phyloP scores from a whole-genome alignment of 2,888 invertebrate species.

The Kryphioiulus occultus region DNA sequence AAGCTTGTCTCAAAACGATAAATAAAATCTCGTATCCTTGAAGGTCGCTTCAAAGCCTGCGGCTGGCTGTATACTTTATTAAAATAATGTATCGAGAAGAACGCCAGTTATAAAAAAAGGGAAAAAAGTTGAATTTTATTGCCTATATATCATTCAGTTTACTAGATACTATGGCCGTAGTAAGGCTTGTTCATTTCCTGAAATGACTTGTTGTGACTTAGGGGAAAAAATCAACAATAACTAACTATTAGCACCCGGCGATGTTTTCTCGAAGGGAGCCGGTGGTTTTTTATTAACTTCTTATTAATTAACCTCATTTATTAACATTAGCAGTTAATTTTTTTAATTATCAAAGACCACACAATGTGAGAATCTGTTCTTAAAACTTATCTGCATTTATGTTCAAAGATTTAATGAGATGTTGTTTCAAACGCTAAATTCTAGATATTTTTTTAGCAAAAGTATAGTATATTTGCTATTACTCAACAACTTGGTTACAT shows the following conservation, averaged over 20 bases:
- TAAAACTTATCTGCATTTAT: too few species aligned
- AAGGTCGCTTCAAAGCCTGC: neutral
- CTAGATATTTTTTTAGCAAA: too few species aligned
- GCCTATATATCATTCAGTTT: neutral
- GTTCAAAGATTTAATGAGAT: too few species aligned
- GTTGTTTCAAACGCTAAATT: too few species aligned
- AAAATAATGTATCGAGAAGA: neutral
- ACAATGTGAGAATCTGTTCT: too few species aligned
- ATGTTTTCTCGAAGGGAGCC: neutral
- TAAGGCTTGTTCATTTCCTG: neutral
- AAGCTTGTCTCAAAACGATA: neutral
- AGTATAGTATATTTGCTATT: too few species aligned
- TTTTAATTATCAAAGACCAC: too few species aligned
- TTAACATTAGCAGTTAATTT: too few species aligned
- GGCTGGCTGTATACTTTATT: neutral
- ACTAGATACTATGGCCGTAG: neutral
- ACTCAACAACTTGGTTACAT: too few species aligned
- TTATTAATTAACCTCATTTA: too few species aligned
- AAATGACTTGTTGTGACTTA: neutral
- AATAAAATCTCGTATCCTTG: neutral
- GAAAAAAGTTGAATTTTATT: conserved; percentile 11
- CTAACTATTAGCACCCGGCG: neutral
- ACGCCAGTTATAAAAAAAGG: neutral
- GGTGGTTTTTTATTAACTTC: neutral
- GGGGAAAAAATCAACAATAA: neutral